Base-by-base conservation (phyloP, 37 sponge, comb jelly and placozoan species). In the Beroe forskalii region DNA sequence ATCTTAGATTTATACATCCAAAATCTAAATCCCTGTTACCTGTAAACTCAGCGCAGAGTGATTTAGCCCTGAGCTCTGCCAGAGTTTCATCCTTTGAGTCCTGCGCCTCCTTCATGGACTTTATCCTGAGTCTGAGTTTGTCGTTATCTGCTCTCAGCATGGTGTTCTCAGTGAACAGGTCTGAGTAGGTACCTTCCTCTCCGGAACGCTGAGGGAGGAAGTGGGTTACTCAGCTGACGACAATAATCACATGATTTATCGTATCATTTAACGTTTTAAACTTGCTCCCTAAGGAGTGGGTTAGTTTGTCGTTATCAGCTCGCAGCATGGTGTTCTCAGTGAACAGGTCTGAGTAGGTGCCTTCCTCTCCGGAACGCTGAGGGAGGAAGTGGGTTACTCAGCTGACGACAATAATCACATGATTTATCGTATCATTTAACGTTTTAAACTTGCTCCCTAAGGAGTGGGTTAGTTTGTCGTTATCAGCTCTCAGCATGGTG, bases 61-160 rank as follows among this genome's bases (percentile, higher is more conserved):
- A 32, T 63, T 91, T 76, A 3, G 93, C 91, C 38, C 94, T 75
- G 90, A 93, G 37, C 17, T 76, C 89, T 55, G 95, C 96, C 20
- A 95, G 48, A 17, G 91, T 92, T 62, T 48, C 93, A 22, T 91
- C 67, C 86, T 97, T 96, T 1, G 93, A 62, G 61, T 94, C 94
- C 48, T 95, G 91, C 44, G 93, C 91, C 27, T 94, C 90, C 60
- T 95, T 95, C 92, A 93, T 38, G 23, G 93, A 93, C 93, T 95
- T 97, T 9, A 97, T 44, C 62, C 95, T 75, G 44, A 94, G 33
- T 43, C 96, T 90, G 38, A 95, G 62, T 94, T 95, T 95, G 92
- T 97, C 97, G 91, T 94, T 94, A 25, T 97, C 97, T 80, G 97
- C 94, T 67, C 93, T 69, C n/a, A 97, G 62, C 95, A 97, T 95